Percentiles rank a stretch among this genome's conserved stretches.
phyloP scores from a whole-genome alignment of 1,140 invertebrate genomes.

The Sitophilus oryzae region DNA sequence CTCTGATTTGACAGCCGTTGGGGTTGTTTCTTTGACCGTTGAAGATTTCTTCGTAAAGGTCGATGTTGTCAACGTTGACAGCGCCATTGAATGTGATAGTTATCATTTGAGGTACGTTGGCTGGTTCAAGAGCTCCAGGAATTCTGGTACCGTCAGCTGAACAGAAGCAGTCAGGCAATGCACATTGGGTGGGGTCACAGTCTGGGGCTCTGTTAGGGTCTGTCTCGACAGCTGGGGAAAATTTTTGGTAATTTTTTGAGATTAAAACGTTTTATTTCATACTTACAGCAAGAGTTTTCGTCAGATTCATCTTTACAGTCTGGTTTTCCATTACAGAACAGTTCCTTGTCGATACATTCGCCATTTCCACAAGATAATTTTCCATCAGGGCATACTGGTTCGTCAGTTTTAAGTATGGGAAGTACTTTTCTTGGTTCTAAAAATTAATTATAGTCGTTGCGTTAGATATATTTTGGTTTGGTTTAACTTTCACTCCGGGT shows the following conservation, averaged over 20 bases:
- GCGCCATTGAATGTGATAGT: conserved; percentile 92
- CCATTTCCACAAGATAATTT: conserved; percentile 85
- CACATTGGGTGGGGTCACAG: conserved; percentile 83
- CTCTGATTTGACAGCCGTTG: conserved; percentile 88
- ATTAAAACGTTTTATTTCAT: conserved; percentile 7
- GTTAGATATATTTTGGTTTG: background rate
- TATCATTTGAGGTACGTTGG: conserved; percentile 89
- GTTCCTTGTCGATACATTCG: conserved; percentile 82
- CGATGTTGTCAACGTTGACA: conserved; percentile 90
- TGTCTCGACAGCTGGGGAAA: conserved; percentile 68
- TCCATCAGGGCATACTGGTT: conserved; percentile 80
- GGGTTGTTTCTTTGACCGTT: conserved; percentile 80
- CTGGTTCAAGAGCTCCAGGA: conserved; percentile 72
- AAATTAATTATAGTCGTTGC: conserved; percentile 10
- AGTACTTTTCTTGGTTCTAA: conserved; percentile 82
- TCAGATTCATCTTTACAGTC: conserved; percentile 93
- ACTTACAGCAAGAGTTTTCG: conserved; percentile 92
- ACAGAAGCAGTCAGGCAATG: conserved; percentile 88
- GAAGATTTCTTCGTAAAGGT: conserved; percentile 86
- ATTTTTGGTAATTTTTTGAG: conserved; percentile 4
- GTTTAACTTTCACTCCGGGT: background rate
- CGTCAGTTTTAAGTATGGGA: conserved; percentile 84
- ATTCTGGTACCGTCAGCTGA: conserved; percentile 88
- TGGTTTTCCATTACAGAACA: conserved; percentile 87
- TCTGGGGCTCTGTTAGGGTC: conserved; percentile 85